These are phyloP conservation scores for Anolis apletophallus DNA, from an alignment of 2,797 vertebrate genomes.

Conservation along the genomic window DNA sequence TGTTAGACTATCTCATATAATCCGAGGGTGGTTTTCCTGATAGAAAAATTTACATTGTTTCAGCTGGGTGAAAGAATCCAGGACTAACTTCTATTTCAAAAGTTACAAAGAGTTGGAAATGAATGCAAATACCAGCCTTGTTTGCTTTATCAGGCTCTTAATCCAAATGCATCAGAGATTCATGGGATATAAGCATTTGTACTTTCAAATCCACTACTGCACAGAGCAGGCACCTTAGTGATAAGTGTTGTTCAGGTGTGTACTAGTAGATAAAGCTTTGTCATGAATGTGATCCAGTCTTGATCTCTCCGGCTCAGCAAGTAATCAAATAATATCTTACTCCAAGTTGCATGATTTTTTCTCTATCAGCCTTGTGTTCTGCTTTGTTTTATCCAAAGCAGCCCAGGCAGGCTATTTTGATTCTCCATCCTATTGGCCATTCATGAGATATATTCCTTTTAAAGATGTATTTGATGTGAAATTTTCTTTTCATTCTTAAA, in stretches of 20 bases:
- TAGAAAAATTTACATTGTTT: slow-evolving; percentile 38
- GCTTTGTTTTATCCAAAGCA: background rate
- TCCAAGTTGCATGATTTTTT: background rate
- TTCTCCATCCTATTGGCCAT: background rate
- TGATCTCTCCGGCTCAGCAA: slow-evolving; percentile 16
- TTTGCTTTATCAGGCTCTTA: slow-evolving; percentile 36
- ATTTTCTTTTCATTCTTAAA: background rate
- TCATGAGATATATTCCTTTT: background rate
- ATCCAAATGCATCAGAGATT: slow-evolving; percentile 51
- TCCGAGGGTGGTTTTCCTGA: background rate
- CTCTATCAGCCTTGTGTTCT: background rate
- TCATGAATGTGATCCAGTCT: background rate
- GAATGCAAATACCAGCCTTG: slow-evolving; percentile 39
- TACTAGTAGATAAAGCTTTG: background rate
- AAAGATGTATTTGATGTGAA: background rate
- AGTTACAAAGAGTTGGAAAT: slow-evolving; percentile 35
- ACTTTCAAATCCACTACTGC: slow-evolving; percentile 8
- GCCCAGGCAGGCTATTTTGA: background rate
- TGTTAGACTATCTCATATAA: background rate
- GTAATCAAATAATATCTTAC: background rate
- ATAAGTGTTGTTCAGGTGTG: background rate
- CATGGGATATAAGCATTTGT: slow-evolving; percentile 24
- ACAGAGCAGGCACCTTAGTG: slow-evolving; percentile 21
- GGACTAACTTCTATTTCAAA: slow-evolving; percentile 36
- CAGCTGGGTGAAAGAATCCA: slow-evolving; percentile 21